Evolutionary conservation across 1,140 invertebrate species (phyloP).

Genomic region (Psix sp.): DNA sequence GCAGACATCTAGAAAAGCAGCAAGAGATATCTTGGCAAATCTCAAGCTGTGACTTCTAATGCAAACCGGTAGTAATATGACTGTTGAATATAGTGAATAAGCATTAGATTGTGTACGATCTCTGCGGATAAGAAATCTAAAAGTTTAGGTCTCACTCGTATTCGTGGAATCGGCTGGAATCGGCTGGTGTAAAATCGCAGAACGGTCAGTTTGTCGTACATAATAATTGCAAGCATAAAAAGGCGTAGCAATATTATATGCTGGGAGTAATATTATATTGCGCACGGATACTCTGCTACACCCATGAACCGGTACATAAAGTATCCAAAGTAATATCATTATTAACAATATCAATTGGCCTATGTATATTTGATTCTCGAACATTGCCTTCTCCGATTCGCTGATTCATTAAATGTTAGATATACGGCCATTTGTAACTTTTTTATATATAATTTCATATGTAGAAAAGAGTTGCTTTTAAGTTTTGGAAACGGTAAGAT

Average conservation of each 20-base stretch:
- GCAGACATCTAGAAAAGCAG: conserved; percentile 3
- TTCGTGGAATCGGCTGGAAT: too few species aligned
- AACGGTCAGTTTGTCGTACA: conserved; percentile 47
- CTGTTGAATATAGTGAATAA: conserved; percentile 69
- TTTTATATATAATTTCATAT: too few species aligned
- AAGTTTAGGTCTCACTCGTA: too few species aligned
- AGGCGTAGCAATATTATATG: conserved; percentile 50
- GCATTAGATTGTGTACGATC: conserved; percentile 66
- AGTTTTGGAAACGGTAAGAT: too few species aligned
- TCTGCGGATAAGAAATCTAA: conserved; percentile 72
- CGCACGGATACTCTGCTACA: conserved; percentile 37
- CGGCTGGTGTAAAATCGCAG: too few species aligned
- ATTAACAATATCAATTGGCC: conserved; percentile 44
- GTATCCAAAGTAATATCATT: conserved; percentile 45
- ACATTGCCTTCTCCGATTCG: too few species aligned
- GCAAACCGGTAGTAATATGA: conserved; percentile 75
- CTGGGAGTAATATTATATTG: conserved; percentile 45
- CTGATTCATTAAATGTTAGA: too few species aligned
- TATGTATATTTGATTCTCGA: too few species aligned
- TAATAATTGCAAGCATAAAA: conserved; percentile 56
- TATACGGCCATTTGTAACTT: too few species aligned
- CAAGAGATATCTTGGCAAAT: conserved; percentile 64
- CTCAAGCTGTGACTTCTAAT: conserved; percentile 67
- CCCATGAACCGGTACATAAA: conserved; percentile 30
- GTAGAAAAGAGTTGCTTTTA: too few species aligned